phyloP scores from a whole-genome alignment of 1,140 invertebrate genomes.

The Drosophila azteca region DNA sequence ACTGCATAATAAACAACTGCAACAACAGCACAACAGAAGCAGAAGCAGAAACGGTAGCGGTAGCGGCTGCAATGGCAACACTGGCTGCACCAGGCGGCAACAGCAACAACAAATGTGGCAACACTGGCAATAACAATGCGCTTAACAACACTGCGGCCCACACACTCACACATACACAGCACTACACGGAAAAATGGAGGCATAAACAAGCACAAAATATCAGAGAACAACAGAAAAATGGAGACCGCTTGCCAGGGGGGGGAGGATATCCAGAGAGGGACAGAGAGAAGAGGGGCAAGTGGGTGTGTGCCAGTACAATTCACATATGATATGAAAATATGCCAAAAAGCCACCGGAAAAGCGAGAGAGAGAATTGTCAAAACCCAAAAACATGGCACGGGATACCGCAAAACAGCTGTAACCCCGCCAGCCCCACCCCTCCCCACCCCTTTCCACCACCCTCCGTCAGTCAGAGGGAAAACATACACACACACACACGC shows the following conservation, averaged over 20 bases:
- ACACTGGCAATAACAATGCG: slow-evolving; percentile 8
- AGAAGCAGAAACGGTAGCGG: neutral
- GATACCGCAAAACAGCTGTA: slow-evolving; percentile 76
- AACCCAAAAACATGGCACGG: slow-evolving; percentile 61
- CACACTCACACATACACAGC: neutral
- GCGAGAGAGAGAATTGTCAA: slow-evolving; percentile 64
- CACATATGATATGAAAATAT: slow-evolving; percentile 40
- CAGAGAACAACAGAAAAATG: slow-evolving; percentile 21
- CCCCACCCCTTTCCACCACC: too few relatives aligned
- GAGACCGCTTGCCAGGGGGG: too few relatives aligned
- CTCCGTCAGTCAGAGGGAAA: slow-evolving; percentile 1
- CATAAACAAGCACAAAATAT: slow-evolving; percentile 43
- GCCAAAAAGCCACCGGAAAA: slow-evolving; percentile 59
- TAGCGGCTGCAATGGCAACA: slow-evolving; percentile 8
- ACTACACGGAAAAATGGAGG: neutral
- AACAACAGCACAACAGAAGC: slow-evolving; percentile 19
- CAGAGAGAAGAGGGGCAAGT: neutral
- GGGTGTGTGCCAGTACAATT: slow-evolving; percentile 8
- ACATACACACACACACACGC: slow-evolving; percentile 1
- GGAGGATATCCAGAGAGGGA: too few relatives aligned
- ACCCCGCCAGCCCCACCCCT: slow-evolving; percentile 30
- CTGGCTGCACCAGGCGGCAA: slow-evolving; percentile 10
- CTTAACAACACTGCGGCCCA: slow-evolving; percentile 38
- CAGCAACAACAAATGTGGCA: slow-evolving; percentile 13
- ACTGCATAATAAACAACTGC: slow-evolving; percentile 74